Evolutionary conservation across 2,797 vertebrate genomes (phyloP).

Genomic region (Mus minutoides): DNA sequence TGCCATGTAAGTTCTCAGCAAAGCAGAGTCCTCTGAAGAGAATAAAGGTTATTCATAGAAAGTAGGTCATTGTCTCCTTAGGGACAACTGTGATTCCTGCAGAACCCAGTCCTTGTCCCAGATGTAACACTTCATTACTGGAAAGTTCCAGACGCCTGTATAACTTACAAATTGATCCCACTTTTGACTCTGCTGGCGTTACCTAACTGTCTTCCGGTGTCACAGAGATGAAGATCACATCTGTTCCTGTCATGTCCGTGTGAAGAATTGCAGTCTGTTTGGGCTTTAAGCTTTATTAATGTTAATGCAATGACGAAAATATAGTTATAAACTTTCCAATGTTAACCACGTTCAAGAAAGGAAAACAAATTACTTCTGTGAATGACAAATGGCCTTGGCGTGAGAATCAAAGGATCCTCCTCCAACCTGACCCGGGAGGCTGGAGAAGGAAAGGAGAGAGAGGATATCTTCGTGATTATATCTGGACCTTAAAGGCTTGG

Average conservation of each 20-base stretch:
- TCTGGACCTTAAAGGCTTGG: background rate
- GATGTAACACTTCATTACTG: slow-evolving; percentile 5
- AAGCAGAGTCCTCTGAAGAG: background rate
- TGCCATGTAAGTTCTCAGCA: background rate
- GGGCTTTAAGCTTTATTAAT: slow-evolving; percentile 17
- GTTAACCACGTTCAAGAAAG: slow-evolving; percentile 18
- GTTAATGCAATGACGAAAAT: slow-evolving; percentile 25
- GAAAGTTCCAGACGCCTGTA: background rate
- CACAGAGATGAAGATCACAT: background rate
- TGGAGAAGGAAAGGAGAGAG: background rate
- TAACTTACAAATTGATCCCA: background rate
- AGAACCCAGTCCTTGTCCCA: background rate
- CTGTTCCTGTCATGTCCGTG: background rate
- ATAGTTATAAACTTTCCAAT: background rate
- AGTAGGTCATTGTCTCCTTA: slow-evolving; percentile 48
- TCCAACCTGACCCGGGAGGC: background rate
- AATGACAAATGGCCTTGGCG: background rate
- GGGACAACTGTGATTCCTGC: background rate
- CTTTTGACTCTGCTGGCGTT: background rate
- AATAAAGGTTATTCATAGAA: slow-evolving; percentile 12
- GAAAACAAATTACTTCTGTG: background rate
- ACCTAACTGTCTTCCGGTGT: background rate
- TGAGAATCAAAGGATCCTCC: background rate
- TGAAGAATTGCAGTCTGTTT: background rate
- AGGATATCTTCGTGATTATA: background rate